phyloP scores from a whole-genome alignment of 23 tunicate species.

The Diplosoma virens region DNA sequence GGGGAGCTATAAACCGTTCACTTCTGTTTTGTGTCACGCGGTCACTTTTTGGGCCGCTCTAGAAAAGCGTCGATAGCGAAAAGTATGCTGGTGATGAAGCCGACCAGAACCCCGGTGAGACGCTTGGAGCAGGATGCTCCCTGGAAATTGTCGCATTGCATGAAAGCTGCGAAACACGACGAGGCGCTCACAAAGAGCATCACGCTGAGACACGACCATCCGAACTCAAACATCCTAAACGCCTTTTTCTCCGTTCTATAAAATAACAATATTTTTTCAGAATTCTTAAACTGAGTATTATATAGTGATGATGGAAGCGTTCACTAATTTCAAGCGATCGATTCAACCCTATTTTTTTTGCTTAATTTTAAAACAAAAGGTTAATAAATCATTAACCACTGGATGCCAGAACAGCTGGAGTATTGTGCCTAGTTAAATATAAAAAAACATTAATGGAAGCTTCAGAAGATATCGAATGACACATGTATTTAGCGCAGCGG shows the following conservation, averaged over 20 bases:
- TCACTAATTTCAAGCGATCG: neutral
- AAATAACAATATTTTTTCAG: neutral
- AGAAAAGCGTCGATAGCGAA: conserved; percentile 62
- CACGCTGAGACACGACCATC: conserved; percentile 49
- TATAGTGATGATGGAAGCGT: too few species aligned
- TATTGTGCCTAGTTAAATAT: too few species aligned
- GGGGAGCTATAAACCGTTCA: too few species aligned
- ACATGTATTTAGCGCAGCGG: too few species aligned
- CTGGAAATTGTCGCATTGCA: conserved; percentile 43
- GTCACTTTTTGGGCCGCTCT: conserved; percentile 21
- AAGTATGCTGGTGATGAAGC: conserved; percentile 43
- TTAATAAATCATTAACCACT: too few species aligned
- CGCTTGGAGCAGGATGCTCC: conserved; percentile 15
- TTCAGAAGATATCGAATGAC: too few species aligned
- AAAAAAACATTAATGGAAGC: too few species aligned
- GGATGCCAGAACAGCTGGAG: too few species aligned
- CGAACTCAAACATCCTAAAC: conserved; percentile 50
- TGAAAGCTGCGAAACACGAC: conserved; percentile 61
- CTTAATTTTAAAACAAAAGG: too few species aligned
- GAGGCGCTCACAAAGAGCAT: conserved; percentile 57
- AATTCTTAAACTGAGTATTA: too few species aligned
- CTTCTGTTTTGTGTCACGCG: too few species aligned
- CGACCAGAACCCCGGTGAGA: conserved; percentile 51
- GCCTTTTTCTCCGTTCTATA: conserved; percentile 22
- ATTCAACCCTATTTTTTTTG: too few species aligned